Evolutionary conservation across 1,140 invertebrate genomes (phyloP).

Genomic region (Drosophila funebris): DNA sequence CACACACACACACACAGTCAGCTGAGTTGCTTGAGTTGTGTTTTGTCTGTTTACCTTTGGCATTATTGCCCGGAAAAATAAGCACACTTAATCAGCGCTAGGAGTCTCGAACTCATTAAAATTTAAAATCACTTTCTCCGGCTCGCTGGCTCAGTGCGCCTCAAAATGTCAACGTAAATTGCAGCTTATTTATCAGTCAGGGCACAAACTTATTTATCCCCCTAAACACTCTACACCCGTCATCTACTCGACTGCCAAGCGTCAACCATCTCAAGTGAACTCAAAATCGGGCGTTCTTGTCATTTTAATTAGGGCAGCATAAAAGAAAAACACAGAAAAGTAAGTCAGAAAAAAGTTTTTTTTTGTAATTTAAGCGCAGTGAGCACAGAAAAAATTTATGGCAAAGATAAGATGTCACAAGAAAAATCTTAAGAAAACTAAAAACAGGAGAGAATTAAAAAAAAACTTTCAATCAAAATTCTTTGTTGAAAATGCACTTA

Average conservation of each 20-base stretch:
- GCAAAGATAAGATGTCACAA: constrained; percentile 1
- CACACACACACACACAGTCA: background rate
- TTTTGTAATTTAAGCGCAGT: constrained; percentile 7
- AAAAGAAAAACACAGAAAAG: constrained; percentile 14
- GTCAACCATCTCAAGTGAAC: constrained; percentile 12
- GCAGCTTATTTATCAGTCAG: constrained; percentile 79
- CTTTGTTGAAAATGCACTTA: background rate
- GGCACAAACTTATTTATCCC: constrained; percentile 31
- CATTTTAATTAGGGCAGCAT: constrained; percentile 66
- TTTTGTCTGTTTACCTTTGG: constrained; percentile 39
- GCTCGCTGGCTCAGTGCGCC: constrained; percentile 36
- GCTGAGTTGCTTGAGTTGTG: background rate
- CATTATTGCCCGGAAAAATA: constrained; percentile 47
- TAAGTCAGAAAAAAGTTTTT: background rate
- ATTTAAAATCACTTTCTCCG: constrained; percentile 71
- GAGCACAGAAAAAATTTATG: background rate
- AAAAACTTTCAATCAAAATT: background rate
- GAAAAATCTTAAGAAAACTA: background rate
- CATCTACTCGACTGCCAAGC: background rate
- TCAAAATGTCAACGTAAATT: constrained; percentile 80
- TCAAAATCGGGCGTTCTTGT: constrained; percentile 46
- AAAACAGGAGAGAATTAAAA: background rate
- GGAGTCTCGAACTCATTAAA: constrained; percentile 68
- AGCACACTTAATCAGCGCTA: constrained; percentile 70
- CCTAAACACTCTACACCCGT: background rate